Conservation (phyloP, 2,888 invertebrate species). For the Lottia gigantea region DNA sequence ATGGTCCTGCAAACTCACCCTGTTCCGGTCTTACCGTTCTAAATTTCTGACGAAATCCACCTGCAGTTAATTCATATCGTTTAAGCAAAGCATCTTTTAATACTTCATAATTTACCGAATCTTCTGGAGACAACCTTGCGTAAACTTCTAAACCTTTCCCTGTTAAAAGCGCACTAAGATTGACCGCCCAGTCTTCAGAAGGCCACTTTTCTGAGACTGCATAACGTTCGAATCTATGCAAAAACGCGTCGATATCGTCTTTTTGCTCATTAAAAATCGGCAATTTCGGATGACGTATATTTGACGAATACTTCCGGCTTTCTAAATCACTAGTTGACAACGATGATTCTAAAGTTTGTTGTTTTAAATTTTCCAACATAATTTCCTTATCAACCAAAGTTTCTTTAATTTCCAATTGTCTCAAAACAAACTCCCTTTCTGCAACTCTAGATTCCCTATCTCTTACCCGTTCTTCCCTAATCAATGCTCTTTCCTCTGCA, state of each 20-base stretch:
- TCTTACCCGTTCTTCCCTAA: background rate
- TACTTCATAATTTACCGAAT: background rate
- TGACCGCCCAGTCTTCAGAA: background rate
- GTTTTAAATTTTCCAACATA: background rate
- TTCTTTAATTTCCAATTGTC: background rate
- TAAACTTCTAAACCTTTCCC: constrained; percentile 11
- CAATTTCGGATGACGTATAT: constrained; percentile 5
- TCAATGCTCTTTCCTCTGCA: background rate
- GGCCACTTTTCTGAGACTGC: background rate
- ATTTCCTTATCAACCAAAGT: background rate
- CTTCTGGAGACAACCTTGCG: background rate
- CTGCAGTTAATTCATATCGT: background rate
- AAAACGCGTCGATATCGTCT: constrained; percentile 8
- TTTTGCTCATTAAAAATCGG: constrained; percentile 8
- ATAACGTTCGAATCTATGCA: constrained; percentile 1
- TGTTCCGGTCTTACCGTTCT: background rate
- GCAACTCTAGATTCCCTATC: background rate
- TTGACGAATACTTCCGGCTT: background rate
- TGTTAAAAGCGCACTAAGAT: constrained; percentile 4
- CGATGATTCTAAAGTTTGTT: background rate
- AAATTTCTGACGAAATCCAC: constrained; percentile 1
- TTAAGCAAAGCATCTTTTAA: too few relatives aligned
- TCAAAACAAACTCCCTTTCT: background rate
- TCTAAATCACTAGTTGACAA: background rate
- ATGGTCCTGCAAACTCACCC: background rate